These are phyloP conservation scores for Drosophila merina DNA, from an alignment of 2,888 invertebrate genomes.

Conservation along the genomic window DNA sequence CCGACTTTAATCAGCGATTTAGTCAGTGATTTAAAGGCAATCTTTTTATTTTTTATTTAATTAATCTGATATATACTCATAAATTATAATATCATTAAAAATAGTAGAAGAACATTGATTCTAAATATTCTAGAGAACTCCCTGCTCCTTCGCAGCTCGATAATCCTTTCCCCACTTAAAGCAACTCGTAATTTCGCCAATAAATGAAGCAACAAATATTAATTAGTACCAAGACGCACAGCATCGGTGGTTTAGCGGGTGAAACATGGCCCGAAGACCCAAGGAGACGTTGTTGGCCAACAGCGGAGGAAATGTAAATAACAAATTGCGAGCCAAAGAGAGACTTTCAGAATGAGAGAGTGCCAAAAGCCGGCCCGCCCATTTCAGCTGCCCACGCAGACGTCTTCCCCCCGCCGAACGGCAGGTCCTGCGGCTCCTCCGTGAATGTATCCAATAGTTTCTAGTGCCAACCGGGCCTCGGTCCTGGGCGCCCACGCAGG, in stretches of 20 bases:
- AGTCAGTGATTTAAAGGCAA: too few relatives aligned
- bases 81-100: too few relatives aligned
- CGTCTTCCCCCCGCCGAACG: not conserved
- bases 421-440: not conserved
- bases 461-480: slow-evolving; percentile 43
- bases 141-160: not conserved
- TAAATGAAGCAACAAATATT: slow-evolving; percentile 70
- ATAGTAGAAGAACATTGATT: too few relatives aligned
- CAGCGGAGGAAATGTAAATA: slow-evolving; percentile 32
- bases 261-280: slow-evolving; percentile 23
- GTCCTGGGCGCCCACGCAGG: slow-evolving; percentile 64
- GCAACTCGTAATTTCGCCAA: slow-evolving; percentile 27
- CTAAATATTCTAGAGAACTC: too few relatives aligned
- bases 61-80: too few relatives aligned
- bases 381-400: slow-evolving; percentile 32
- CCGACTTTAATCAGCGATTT: too few relatives aligned
- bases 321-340: slow-evolving; percentile 16
- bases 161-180: slow-evolving; percentile 42
- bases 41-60: too few relatives aligned
- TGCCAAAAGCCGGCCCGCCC: slow-evolving; percentile 35
- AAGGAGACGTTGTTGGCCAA: slow-evolving; percentile 6
- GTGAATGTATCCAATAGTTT: slow-evolving; percentile 64
- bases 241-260: slow-evolving; percentile 15
- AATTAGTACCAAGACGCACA: slow-evolving; percentile 52
- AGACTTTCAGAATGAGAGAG: slow-evolving; percentile 2